These are phyloP conservation scores for Aspiorhynchus laticeps DNA, from an alignment of 2,113 vertebrate species.

Conservation along the genomic window DNA sequence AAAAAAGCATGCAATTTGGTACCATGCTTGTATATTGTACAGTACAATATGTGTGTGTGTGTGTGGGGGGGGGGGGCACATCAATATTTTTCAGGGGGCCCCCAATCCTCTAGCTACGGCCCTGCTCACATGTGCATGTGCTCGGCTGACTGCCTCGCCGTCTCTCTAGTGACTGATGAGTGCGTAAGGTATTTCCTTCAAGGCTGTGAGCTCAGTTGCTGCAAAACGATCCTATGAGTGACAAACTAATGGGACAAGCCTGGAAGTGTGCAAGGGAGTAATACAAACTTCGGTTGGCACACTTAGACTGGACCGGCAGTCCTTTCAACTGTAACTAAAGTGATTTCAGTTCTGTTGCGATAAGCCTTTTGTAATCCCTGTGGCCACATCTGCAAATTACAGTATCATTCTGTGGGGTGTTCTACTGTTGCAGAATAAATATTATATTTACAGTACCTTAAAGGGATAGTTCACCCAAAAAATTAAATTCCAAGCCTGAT, in stretches of 20 bases:
- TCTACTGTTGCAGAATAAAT: slow-evolving; percentile 17
- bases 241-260: slow-evolving; percentile 64
- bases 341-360: slow-evolving; percentile 13
- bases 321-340: slow-evolving; percentile 26
- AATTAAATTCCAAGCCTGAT: neutral
- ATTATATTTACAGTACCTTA: slow-evolving; percentile 12
- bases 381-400: slow-evolving; percentile 20
- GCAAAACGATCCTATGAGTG: slow-evolving; percentile 62
- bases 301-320: neutral
- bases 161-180: slow-evolving; percentile 65
- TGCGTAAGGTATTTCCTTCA: slow-evolving; percentile 66
- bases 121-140: slow-evolving; percentile 27
- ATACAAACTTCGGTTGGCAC: slow-evolving; percentile 9
- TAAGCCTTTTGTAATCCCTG: slow-evolving; percentile 19
- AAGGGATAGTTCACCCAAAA: slow-evolving; percentile 1
- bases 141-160: slow-evolving; percentile 60
- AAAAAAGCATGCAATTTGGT: too few species aligned
- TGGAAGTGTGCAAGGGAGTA: slow-evolving; percentile 35
- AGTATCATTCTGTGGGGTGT: slow-evolving; percentile 17
- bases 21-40: too few species aligned
- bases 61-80: too few species aligned
- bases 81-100: too few species aligned
- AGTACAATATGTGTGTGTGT: too few species aligned
- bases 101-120: too few species aligned
- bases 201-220: slow-evolving; percentile 63